These are phyloP conservation scores for Sebastes alutus DNA, from an alignment of 2,797 vertebrate species.

Conservation along the genomic window DNA sequence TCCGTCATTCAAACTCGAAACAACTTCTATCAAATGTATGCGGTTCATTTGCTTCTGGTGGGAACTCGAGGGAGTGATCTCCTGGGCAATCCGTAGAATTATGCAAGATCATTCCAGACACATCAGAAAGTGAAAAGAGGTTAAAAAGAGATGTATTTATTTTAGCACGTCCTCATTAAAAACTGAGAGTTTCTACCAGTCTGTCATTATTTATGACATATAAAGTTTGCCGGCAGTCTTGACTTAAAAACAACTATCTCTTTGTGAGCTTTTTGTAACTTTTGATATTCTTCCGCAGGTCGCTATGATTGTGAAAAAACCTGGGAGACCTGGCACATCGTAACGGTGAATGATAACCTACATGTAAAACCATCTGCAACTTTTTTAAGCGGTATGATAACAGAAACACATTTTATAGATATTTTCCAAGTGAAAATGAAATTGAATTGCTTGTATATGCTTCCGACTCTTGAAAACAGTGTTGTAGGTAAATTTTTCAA, in stretches of 20 bases:
- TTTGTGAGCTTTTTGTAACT: not conserved
- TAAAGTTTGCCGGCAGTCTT: not conserved
- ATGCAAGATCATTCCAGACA: not conserved
- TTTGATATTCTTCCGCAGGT: not conserved
- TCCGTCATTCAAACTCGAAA: not conserved
- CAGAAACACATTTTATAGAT: not conserved
- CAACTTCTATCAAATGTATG: not conserved
- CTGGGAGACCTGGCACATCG: not conserved
- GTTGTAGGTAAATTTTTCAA: slow-evolving; percentile 48
- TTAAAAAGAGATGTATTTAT: not conserved
- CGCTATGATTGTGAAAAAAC: not conserved
- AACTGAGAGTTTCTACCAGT: not conserved
- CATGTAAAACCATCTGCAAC: not conserved
- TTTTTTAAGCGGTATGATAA: not conserved
- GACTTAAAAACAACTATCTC: not conserved
- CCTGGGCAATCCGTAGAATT: too few species aligned
- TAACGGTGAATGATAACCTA: not conserved
- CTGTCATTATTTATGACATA: not conserved
- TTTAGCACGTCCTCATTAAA: not conserved
- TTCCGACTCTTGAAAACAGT: slow-evolving; percentile 21
- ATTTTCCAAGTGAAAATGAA: not conserved
- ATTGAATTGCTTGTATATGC: not conserved
- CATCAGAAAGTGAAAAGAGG: not conserved
- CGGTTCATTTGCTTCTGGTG: not conserved
- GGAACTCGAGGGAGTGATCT: not conserved